phyloP scores from a whole-genome alignment of 2,797 vertebrate genomes.

The Acomys russatus region DNA sequence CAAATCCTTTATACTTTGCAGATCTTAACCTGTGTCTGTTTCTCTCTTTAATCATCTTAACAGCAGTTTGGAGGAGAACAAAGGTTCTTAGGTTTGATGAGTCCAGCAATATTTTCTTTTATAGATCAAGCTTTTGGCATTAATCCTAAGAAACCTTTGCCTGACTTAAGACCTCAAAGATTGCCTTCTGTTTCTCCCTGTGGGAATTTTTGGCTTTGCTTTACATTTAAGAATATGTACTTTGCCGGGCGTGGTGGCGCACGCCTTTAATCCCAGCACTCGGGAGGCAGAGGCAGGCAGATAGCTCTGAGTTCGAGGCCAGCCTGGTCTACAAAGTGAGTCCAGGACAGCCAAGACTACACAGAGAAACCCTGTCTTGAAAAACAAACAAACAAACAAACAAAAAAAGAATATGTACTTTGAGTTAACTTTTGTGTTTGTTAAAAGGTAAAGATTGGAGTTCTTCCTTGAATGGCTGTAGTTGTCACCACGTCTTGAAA shows the following conservation, averaged over 20 bases:
- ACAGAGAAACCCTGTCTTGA: too few species aligned
- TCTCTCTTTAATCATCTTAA: not conserved
- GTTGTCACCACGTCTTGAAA: not conserved
- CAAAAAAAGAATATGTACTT: not conserved
- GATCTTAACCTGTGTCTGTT: not conserved
- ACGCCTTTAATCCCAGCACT: too few species aligned
- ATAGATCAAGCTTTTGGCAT: not conserved
- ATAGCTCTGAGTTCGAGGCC: too few species aligned
- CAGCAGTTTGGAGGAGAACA: not conserved
- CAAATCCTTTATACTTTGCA: not conserved
- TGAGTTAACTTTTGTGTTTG: not conserved
- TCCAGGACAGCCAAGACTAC: too few species aligned
- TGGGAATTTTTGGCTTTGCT: not conserved
- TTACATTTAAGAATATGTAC: not conserved
- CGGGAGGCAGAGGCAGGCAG: too few species aligned
- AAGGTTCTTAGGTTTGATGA: conserved; percentile 17
- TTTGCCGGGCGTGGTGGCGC: too few species aligned
- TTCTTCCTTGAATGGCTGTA: not conserved
- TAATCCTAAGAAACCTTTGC: not conserved
- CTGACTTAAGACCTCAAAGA: not conserved
- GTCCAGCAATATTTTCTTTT: conserved; percentile 13
- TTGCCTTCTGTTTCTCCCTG: not conserved
- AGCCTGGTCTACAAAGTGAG: too few species aligned
- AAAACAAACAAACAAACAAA: too few species aligned
- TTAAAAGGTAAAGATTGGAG: not conserved